Conservation (phyloP, 1,140 invertebrate genomes). For the Tetragnatha versicolor region DNA sequence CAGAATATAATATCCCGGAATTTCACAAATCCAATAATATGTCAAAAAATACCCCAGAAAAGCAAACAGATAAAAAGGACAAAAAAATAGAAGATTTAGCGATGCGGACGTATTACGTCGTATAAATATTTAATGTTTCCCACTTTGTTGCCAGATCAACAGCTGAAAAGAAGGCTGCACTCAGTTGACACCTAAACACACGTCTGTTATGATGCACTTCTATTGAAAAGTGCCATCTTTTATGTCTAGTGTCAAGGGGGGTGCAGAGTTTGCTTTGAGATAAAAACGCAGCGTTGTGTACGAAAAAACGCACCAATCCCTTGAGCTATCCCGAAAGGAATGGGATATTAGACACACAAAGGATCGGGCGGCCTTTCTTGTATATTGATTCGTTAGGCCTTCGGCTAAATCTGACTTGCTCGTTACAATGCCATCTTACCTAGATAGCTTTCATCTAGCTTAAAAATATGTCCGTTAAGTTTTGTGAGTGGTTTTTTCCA, state of each 20-base stretch:
- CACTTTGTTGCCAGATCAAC: constrained; percentile 4
- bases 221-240: constrained; percentile 10
- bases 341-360: not conserved
- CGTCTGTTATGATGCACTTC: constrained; percentile 3
- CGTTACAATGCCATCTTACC: no score
- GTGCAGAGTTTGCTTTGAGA: not conserved
- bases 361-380: no score
- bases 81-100: not conserved
- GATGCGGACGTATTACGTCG: not conserved
- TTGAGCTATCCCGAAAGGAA: not conserved
- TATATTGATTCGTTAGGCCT: no score
- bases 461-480: no score
- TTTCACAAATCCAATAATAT: no score
- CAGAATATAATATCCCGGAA: no score
- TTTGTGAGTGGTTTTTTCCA: no score
- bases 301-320: not conserved
- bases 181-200: not conserved
- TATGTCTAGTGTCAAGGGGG: not conserved
- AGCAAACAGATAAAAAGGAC: constrained; percentile 4
- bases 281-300: not conserved
- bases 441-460: no score
- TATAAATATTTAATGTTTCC: constrained; percentile 34
- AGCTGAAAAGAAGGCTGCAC: not conserved
- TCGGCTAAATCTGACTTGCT: no score
- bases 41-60: not conserved